These are phyloP conservation scores for Tetragonula carbonaria DNA, from an alignment of 2,888 invertebrate genomes.

Conservation along the genomic window DNA sequence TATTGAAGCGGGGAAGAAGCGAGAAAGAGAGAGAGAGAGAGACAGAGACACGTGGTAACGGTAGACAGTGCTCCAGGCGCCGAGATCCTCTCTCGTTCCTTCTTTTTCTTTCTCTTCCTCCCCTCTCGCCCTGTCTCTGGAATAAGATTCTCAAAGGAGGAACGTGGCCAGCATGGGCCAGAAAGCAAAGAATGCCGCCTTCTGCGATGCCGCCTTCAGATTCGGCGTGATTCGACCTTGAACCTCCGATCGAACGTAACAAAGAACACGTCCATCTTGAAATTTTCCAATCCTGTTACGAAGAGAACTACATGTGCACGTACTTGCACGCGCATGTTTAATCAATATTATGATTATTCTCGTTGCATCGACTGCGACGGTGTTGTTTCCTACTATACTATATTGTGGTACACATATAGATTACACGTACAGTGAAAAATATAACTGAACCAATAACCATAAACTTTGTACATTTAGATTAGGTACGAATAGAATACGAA, in stretches of 20 bases:
- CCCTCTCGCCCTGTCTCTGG: slow-evolving; percentile 49
- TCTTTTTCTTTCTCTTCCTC: not conserved
- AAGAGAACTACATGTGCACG: not conserved
- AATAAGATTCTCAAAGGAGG: slow-evolving; percentile 59
- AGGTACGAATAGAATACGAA: too few relatives aligned
- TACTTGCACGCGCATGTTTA: not conserved
- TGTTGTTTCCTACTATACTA: not conserved
- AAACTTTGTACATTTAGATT: too few relatives aligned
- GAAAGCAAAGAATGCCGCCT: slow-evolving; percentile 64
- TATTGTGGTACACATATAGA: not conserved
- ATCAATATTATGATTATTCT: not conserved
- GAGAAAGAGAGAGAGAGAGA: slow-evolving; percentile 17
- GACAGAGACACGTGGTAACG: slow-evolving; percentile 72
- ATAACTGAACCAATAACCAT: too few relatives aligned
- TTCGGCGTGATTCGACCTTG: slow-evolving; percentile 66
- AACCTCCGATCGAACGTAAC: slow-evolving; percentile 8
- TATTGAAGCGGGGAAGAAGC: slow-evolving; percentile 36
- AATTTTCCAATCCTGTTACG: slow-evolving; percentile 1
- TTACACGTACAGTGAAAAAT: too few relatives aligned
- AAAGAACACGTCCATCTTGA: not conserved
- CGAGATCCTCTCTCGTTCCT: slow-evolving; percentile 43
- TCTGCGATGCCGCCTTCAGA: slow-evolving; percentile 61
- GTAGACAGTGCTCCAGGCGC: slow-evolving; percentile 75
- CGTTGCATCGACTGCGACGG: not conserved
- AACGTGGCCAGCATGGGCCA: slow-evolving; percentile 48